Conservation (phyloP, 2,888 invertebrate species). For the Eumerus sabulonum region DNA sequence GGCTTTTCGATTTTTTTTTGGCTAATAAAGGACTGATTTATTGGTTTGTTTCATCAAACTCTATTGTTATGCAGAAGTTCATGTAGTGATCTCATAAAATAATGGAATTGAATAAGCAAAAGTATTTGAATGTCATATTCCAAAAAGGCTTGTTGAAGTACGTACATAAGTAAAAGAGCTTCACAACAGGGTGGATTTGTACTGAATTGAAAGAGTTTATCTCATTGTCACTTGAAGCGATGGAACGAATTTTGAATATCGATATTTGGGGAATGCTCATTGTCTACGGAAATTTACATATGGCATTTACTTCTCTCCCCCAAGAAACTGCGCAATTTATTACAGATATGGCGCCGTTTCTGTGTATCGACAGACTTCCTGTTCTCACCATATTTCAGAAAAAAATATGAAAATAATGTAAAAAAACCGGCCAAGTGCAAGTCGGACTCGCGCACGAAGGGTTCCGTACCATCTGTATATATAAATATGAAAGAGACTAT, state of each 20-base stretch:
- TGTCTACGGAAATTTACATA: slow-evolving; percentile 59
- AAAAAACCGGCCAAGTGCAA: too few relatives aligned
- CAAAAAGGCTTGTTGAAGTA: slow-evolving; percentile 11
- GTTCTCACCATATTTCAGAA: slow-evolving; percentile 62
- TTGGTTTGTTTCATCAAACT: slow-evolving; percentile 68
- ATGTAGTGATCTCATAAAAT: slow-evolving; percentile 66
- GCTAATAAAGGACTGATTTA: slow-evolving; percentile 63
- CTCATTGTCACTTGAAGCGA: slow-evolving; percentile 48
- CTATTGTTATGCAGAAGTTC: slow-evolving; percentile 67
- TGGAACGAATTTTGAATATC: slow-evolving; percentile 67
- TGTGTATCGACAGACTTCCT: slow-evolving; percentile 59
- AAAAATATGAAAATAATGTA: too few relatives aligned
- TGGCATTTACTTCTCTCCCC: slow-evolving; percentile 36
- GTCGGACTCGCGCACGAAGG: too few relatives aligned
- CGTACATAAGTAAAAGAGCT: not conserved
- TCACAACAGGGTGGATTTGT: slow-evolving; percentile 33
- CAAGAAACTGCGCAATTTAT: slow-evolving; percentile 52
- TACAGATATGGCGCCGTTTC: slow-evolving; percentile 59
- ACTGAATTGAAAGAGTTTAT: slow-evolving; percentile 61
- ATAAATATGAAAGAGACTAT: too few relatives aligned
- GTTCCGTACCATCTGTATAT: too few relatives aligned
- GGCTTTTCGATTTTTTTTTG: slow-evolving; percentile 42
- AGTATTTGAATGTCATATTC: slow-evolving; percentile 65
- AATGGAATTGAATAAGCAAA: slow-evolving; percentile 65
- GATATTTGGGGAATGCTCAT: slow-evolving; percentile 33